Conservation (phyloP, 2,888 invertebrate genomes). For the Sarcophaga subvicina region DNA sequence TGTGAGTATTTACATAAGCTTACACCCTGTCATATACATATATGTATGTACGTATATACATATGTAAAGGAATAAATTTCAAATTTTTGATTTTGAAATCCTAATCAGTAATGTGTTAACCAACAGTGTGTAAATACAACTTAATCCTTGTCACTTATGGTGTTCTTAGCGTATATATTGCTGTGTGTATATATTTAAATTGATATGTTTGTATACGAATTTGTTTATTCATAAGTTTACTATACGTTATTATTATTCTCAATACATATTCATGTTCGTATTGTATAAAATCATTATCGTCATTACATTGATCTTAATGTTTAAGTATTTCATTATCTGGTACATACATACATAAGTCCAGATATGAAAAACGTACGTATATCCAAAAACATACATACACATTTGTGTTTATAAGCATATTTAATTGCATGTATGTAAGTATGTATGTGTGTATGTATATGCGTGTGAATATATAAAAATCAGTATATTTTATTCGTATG, state of each 20-base stretch:
- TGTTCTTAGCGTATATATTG: conserved; percentile 16
- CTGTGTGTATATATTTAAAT: neutral
- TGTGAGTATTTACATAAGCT: no score
- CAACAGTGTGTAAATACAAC: conserved; percentile 73
- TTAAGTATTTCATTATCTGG: neutral
- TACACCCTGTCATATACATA: no score
- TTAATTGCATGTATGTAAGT: neutral
- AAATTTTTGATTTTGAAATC: conserved; percentile 55
- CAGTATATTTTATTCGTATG: conserved; percentile 35
- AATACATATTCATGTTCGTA: neutral
- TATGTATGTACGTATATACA: neutral
- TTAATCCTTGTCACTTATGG: conserved; percentile 76
- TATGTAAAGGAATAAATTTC: no score
- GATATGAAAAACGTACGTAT: neutral
- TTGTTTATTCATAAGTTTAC: no score
- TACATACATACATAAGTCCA: neutral
- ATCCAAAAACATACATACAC: conserved; percentile 8
- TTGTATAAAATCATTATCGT: conserved; percentile 15
- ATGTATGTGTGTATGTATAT: neutral
- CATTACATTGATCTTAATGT: conserved; percentile 9
- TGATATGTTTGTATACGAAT: neutral
- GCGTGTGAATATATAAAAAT: neutral
- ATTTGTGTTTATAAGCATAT: neutral
- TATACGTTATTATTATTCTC: no score
- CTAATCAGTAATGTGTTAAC: conserved; percentile 65